phyloP scores from a whole-genome alignment of 2,797 vertebrate genomes.

The Clarias platycephalus region DNA sequence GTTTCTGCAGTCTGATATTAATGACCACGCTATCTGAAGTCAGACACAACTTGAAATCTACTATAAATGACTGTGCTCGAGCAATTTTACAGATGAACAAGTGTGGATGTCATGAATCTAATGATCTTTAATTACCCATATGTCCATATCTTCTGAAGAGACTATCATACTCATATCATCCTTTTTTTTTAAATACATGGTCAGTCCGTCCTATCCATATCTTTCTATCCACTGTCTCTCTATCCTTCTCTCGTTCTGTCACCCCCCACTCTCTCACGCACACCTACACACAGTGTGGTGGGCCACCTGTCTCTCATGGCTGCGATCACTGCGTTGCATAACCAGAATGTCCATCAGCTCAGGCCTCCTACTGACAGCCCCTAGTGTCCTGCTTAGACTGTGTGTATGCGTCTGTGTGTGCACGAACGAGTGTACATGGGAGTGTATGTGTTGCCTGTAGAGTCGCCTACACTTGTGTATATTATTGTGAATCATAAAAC shows the following conservation, averaged over 20 bases:
- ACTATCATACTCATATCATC: conserved; percentile 6
- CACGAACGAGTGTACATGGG: conserved; percentile 50
- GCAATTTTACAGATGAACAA: conserved; percentile 24
- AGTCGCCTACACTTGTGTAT: conserved; percentile 37
- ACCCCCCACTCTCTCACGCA: conserved; percentile 53
- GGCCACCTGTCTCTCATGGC: conserved; percentile 67
- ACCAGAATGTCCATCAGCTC: conserved; percentile 61
- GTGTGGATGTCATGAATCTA: conserved; percentile 14
- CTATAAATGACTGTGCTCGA: not conserved
- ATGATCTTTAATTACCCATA: conserved; percentile 35
- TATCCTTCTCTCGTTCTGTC: conserved; percentile 31
- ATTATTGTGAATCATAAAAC: conserved; percentile 41
- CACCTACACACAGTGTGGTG: conserved; percentile 63
- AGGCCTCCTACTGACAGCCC: conserved; percentile 56
- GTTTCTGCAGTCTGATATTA: not conserved
- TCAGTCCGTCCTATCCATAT: conserved; percentile 23
- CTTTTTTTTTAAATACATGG: conserved; percentile 31
- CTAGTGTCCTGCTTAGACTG: conserved; percentile 49
- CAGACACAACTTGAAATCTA: not conserved
- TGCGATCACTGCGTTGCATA: conserved; percentile 58
- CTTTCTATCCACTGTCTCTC: conserved; percentile 34
- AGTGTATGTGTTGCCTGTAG: conserved; percentile 30
- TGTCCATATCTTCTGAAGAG: conserved; percentile 28
- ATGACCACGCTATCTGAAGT: not conserved
- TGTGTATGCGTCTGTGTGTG: conserved; percentile 46